Conservation (phyloP, 2,888 invertebrate genomes). For the Eumerus sabulonum region DNA sequence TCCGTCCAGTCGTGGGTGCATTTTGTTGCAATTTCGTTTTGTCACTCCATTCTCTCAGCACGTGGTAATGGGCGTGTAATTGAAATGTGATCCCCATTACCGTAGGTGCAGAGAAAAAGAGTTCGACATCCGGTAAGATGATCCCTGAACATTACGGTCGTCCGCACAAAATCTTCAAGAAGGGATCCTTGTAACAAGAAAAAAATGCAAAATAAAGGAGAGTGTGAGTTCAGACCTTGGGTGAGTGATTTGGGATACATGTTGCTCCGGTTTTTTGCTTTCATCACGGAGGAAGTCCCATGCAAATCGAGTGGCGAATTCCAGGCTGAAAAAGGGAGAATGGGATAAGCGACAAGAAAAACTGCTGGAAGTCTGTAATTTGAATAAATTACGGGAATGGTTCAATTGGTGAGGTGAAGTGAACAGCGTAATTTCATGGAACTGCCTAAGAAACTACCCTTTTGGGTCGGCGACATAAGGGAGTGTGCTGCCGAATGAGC, state of each 20-base stretch:
- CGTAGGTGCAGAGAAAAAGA: constrained; percentile 38
- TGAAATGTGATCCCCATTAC: constrained; percentile 57
- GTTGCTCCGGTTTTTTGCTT: neutral
- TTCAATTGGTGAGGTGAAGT: constrained; percentile 26
- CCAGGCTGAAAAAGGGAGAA: constrained; percentile 32
- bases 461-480: too few species aligned
- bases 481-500: too few species aligned
- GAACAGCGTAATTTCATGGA: constrained; percentile 7
- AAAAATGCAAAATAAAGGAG: too few species aligned
- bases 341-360: constrained; percentile 17
- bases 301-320: constrained; percentile 42
- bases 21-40: constrained; percentile 32
- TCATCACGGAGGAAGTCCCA: constrained; percentile 36
- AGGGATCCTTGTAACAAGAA: constrained; percentile 18
- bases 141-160: constrained; percentile 34
- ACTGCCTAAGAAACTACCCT: too few species aligned
- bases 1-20: constrained; percentile 59
- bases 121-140: constrained; percentile 63
- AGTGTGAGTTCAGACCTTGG: constrained; percentile 41
- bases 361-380: constrained; percentile 42
- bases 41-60: constrained; percentile 25
- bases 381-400: constrained; percentile 39
- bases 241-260: constrained; percentile 29
- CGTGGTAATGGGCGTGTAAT: constrained; percentile 68
- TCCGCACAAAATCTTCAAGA: constrained; percentile 11